phyloP scores from a whole-genome alignment of 2,888 invertebrate genomes.

The Synanthedon vespiformis region DNA sequence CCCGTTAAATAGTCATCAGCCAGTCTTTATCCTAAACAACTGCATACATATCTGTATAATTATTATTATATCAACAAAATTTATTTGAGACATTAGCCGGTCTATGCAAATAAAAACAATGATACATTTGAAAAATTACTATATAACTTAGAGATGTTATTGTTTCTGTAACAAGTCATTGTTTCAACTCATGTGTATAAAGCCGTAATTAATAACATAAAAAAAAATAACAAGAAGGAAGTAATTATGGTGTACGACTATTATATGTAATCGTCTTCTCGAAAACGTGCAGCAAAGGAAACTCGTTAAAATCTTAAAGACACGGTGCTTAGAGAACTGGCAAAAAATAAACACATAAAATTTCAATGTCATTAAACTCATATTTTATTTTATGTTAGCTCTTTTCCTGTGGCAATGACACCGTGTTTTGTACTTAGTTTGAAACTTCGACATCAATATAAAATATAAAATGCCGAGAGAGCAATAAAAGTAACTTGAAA shows the following conservation, averaged over 20 bases:
- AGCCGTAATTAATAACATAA: slow-evolving; percentile 21
- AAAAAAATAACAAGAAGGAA: slow-evolving; percentile 30
- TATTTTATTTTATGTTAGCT: neutral
- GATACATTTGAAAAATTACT: neutral
- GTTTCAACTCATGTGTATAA: slow-evolving; percentile 22
- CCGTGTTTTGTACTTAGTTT: neutral
- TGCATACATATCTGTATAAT: too few species aligned
- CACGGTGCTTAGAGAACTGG: neutral
- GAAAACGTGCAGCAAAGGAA: neutral
- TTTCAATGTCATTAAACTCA: neutral
- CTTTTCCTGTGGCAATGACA: neutral
- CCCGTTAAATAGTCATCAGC: neutral
- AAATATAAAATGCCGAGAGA: too few species aligned
- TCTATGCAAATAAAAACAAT: too few species aligned
- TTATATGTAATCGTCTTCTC: slow-evolving; percentile 1
- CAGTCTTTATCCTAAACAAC: too few species aligned
- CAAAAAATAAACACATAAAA: neutral
- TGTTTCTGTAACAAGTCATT: slow-evolving; percentile 39
- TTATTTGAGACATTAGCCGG: too few species aligned
- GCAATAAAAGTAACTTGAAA: too few species aligned
- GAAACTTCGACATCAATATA: too few species aligned
- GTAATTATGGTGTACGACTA: slow-evolving; percentile 13
- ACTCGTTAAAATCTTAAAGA: neutral
- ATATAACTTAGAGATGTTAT: slow-evolving; percentile 12
- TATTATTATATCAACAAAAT: too few species aligned